A percentile compares a stretch with the other conserved stretches of the same genome.
phyloP scores from a whole-genome alignment of 2,888 invertebrate species.

The Chymomyza amoena region DNA sequence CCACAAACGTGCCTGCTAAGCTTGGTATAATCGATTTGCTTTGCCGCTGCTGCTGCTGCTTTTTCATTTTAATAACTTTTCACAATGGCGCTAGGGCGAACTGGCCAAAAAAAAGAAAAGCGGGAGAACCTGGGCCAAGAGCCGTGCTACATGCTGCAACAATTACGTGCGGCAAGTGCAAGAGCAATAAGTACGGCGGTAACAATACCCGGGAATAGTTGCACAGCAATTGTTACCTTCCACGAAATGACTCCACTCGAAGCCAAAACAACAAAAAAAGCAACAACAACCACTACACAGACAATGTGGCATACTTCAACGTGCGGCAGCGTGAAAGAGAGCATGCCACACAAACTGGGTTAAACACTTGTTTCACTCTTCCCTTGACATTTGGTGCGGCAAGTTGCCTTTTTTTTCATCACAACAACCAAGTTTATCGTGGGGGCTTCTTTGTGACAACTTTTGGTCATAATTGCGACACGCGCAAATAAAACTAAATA shows the following conservation, averaged over 20 bases:
- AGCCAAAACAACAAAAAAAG: too few species aligned
- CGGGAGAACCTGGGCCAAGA: constrained; percentile 13
- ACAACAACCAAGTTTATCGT: constrained; percentile 27
- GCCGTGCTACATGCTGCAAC: constrained; percentile 46
- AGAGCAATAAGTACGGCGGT: constrained; percentile 15
- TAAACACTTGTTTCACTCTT: constrained; percentile 53
- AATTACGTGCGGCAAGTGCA: constrained; percentile 65
- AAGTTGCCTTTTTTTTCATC: constrained; percentile 36
- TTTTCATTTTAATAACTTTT: constrained; percentile 66
- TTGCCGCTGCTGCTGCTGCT: constrained; percentile 20
- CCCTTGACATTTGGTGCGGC: constrained; percentile 65
- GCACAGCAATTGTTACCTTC: neutral
- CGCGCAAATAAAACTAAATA: constrained; percentile 34
- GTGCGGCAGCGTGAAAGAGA: neutral
- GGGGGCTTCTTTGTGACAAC: constrained; percentile 27
- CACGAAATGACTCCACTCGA: constrained; percentile 4
- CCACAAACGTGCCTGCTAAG: constrained; percentile 32
- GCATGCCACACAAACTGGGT: constrained; percentile 51
- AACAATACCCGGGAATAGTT: constrained; percentile 4
- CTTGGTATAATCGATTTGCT: constrained; percentile 63
- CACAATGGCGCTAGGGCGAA: constrained; percentile 1
- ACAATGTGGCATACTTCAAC: neutral
- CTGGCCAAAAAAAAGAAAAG: neutral
- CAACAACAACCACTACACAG: neutral
- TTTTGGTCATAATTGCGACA: constrained; percentile 55